Evolutionary conservation across 2,888 invertebrate genomes (phyloP), one percentile per base, ranked within the genome.

Genomic region (Arrhopalites spinosus): DNA sequence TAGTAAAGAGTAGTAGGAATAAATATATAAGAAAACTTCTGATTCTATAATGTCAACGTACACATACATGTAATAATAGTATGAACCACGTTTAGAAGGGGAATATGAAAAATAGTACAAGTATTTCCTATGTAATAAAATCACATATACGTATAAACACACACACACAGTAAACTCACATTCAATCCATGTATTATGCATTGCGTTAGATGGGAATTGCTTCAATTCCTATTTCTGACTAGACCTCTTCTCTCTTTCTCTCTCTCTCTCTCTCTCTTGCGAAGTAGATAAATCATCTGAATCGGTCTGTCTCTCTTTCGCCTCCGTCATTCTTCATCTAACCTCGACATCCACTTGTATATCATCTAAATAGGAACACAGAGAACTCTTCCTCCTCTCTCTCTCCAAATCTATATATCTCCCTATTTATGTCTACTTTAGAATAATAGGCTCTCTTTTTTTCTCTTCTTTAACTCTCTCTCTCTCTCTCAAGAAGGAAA

Each of bases 251-350:
- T 13, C 23, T 27, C n/a, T n/a, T n/a, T n/a, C n/a, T n/a, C n/a
- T n/a, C n/a, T n/a, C n/a, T n/a, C n/a, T n/a, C n/a, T n/a, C n/a
- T n/a, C n/a, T n/a, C n/a, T n/a, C n/a, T n/a, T n/a, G n/a, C n/a
- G n/a, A n/a, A 72, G 72, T 50, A 72, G 72, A 72, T 72, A 72
- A 72, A 72, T 72, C 72, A 72, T 72, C 61, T 63, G 72, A 72
- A 72, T 72, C 72, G 72, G 50, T 63, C 72, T 72, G 72, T 72
- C 72, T 72, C 72, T 63, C 72, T 72, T 63, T 61, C 43, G 72
- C 72, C 72, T 72, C 64, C 72, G 72, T 72, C 72, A 72, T 72
- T 72, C 72, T 72, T 72, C 72, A 72, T 72, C 72, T 72, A 72
- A 45, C 69, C 71, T 72, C 63, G 72, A 72, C 72, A 72, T 72